phyloP scores from a whole-genome alignment of 2,888 invertebrate species.

The Dryadula phaetusa region DNA sequence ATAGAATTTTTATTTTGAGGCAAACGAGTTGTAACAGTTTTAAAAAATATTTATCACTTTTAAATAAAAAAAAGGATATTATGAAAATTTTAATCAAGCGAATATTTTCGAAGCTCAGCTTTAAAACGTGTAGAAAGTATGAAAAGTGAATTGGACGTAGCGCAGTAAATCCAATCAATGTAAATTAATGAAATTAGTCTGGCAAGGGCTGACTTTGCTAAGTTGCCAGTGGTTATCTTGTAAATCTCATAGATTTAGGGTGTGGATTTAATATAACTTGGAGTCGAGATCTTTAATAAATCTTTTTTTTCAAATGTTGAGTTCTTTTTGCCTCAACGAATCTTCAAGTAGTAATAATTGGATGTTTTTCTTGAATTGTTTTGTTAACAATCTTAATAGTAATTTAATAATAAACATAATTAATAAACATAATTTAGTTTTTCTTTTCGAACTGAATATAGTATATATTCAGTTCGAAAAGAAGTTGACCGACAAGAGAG shows the following conservation, averaged over 20 bases:
- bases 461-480: too few relatives aligned
- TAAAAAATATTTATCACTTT: too few relatives aligned
- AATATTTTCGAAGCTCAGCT: background rate
- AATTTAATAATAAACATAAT: too few relatives aligned
- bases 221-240: constrained; percentile 42
- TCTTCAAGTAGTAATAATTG: background rate
- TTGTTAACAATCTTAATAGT: too few relatives aligned
- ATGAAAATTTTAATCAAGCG: background rate
- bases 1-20: background rate
- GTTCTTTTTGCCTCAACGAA: too few relatives aligned
- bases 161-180: constrained; percentile 50
- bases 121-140: constrained; percentile 30
- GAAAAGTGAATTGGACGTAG: constrained; percentile 46
- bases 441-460: too few relatives aligned
- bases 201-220: constrained; percentile 46
- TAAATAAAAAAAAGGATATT: too few relatives aligned
- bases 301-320: background rate
- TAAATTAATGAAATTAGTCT: constrained; percentile 54
- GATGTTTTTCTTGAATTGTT: too few relatives aligned
- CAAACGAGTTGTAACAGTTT: too few relatives aligned
- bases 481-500: too few relatives aligned
- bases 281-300: background rate
- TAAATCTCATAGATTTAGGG: constrained; percentile 27
- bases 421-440: too few relatives aligned
- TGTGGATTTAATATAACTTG: background rate